Conservation (phyloP, 2,797 vertebrate species). For the Triplophysa bombifrons region DNA sequence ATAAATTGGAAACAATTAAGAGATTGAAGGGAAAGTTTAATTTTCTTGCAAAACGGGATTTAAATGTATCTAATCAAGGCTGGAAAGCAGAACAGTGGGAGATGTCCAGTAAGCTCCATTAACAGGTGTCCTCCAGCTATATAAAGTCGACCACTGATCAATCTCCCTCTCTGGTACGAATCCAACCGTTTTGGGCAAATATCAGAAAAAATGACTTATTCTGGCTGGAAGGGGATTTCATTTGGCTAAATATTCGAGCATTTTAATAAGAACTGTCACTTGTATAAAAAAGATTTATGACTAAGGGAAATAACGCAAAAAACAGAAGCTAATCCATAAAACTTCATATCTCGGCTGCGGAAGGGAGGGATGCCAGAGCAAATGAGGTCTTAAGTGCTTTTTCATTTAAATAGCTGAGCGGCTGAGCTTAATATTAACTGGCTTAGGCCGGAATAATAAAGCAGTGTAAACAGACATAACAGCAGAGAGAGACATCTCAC, state of each 20-base stretch:
- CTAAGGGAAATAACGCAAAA: conserved; percentile 43
- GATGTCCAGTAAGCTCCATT: conserved; percentile 31
- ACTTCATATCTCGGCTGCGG: conserved; percentile 51
- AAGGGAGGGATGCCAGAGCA: conserved; percentile 50
- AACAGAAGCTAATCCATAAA: conserved; percentile 54
- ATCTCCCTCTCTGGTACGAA: conserved; percentile 44
- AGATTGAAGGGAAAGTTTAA: conserved; percentile 2
- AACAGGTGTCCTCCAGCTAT: conserved; percentile 50
- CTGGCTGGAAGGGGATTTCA: conserved; percentile 45
- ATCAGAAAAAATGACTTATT: conserved; percentile 20
- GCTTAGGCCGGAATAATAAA: conserved; percentile 44
- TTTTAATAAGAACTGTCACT: conserved; percentile 57
- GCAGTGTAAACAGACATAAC: conserved; percentile 42
- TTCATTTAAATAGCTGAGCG: conserved; percentile 61
- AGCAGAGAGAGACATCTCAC: background rate
- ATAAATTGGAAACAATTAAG: conserved; percentile 19
- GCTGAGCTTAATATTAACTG: conserved; percentile 42
- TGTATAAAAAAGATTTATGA: conserved; percentile 60
- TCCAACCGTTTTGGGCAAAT: conserved; percentile 41
- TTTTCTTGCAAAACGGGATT: background rate
- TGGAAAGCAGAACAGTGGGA: conserved; percentile 18
- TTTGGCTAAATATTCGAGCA: conserved; percentile 55
- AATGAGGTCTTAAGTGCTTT: conserved; percentile 63
- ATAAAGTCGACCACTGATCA: conserved; percentile 45
- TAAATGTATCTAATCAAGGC: conserved; percentile 26